A percentile compares a stretch with the other conserved stretches of the same genome.
Conservation (phyloP, 2,797 vertebrate species). For the Salmo trutta region DNA sequence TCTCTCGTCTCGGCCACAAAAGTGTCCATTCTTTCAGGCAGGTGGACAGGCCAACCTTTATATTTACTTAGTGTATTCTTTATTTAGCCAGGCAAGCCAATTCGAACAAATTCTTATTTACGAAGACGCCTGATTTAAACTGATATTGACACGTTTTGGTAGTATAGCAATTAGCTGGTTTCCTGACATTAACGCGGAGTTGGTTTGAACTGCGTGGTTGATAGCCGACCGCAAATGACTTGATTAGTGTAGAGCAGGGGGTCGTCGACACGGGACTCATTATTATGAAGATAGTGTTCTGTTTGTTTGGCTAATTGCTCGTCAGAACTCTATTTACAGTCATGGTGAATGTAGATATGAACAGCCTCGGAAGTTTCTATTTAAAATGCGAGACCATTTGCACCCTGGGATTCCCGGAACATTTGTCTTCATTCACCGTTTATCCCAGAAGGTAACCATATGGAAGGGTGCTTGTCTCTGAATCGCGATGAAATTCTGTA, state of each 20-base stretch:
- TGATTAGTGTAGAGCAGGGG: neutral
- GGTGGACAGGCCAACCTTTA: too few relatives aligned
- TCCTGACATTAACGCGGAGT: neutral
- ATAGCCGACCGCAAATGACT: neutral
- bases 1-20: neutral
- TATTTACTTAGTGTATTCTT: neutral
- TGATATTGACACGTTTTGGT: neutral
- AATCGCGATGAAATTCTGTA: too few relatives aligned
- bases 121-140: neutral
- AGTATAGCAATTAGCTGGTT: neutral
- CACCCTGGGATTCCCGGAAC: neutral
- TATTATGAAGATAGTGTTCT: slow-evolving; percentile 1
- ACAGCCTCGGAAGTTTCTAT: neutral
- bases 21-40: neutral
- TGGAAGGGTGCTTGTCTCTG: too few relatives aligned
- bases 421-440: neutral
- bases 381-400: neutral
- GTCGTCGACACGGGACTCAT: neutral
- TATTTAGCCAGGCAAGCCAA: too few relatives aligned
- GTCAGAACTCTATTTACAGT: neutral
- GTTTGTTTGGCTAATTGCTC: neutral
- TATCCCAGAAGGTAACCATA: slow-evolving; percentile 7
- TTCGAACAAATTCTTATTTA: too few relatives aligned
- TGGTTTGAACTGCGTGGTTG: neutral
- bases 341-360: neutral